Conservation (phyloP, 2,888 invertebrate species). For the Pyrrhia umbra region DNA sequence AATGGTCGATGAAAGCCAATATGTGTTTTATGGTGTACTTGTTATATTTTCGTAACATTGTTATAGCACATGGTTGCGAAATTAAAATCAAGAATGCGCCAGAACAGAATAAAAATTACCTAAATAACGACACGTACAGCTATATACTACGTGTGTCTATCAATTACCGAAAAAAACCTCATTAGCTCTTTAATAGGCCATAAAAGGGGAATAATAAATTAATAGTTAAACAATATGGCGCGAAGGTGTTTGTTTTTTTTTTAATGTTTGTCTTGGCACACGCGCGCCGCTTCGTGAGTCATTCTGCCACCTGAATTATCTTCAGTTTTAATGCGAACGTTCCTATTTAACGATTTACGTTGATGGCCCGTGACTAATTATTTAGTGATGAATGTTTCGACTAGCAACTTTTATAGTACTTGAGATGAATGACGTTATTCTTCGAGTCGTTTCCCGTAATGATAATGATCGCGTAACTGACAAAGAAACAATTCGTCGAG, state of each 20-base stretch:
- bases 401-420: constrained; percentile 54
- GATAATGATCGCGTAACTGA: constrained; percentile 56
- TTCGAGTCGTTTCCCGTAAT: constrained; percentile 54
- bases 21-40: constrained; percentile 5
- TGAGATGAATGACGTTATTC: constrained; percentile 61
- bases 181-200: constrained; percentile 18
- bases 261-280: constrained; percentile 75
- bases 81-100: neutral
- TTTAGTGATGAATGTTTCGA: constrained; percentile 68
- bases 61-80: constrained; percentile 6
- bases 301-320: constrained; percentile 81
- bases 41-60: neutral
- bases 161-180: constrained; percentile 30
- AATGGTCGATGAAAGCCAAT: neutral
- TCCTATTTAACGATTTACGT: constrained; percentile 75
- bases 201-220: constrained; percentile 38
- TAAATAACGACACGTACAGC: neutral
- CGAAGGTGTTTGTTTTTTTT: constrained; percentile 66
- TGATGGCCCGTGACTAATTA: constrained; percentile 80
- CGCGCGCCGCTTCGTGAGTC: constrained; percentile 68
- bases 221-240: constrained; percentile 43
- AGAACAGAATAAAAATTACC: constrained; percentile 3
- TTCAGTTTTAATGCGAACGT: constrained; percentile 70
- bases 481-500: constrained; percentile 51
- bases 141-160: constrained; percentile 2